These are phyloP conservation scores for Steinernema feltiae DNA, from an alignment of 1,140 invertebrate genomes.

Conservation along the genomic window DNA sequence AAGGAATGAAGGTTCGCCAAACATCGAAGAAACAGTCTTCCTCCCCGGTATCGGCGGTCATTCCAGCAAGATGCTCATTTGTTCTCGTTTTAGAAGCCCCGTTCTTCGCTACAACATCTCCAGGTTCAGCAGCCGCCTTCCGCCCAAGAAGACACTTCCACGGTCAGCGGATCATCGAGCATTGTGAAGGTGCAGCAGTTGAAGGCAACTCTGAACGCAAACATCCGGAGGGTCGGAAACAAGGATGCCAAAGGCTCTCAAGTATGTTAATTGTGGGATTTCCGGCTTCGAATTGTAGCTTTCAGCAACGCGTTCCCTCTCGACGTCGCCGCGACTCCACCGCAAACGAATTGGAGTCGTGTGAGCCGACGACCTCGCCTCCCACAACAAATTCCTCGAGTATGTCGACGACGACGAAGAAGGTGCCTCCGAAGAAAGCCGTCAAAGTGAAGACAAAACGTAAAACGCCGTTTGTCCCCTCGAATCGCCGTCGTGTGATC, in stretches of 20 bases:
- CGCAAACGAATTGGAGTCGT: too few species aligned
- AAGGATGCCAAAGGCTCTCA: background rate
- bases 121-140: too few species aligned
- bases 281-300: background rate
- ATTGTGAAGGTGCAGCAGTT: too few species aligned
- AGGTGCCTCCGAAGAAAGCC: background rate
- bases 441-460: background rate
- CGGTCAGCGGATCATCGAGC: too few species aligned
- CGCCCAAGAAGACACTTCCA: too few species aligned
- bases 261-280: background rate
- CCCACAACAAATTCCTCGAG: conserved; percentile 27
- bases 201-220: too few species aligned
- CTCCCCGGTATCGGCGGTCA: too few species aligned
- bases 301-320: background rate
- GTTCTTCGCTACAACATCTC: too few species aligned
- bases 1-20: too few species aligned
- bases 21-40: too few species aligned
- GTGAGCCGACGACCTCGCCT: conserved; percentile 16
- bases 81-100: too few species aligned
- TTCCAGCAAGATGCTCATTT: too few species aligned
- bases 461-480: background rate
- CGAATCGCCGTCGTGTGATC: background rate
- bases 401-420: conserved; percentile 39
- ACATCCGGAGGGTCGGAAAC: background rate
- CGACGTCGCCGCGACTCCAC: background rate